Evolutionary conservation across 2,113 vertebrate species (phyloP), one percentile per base, ranked within the genome.

Genomic region (Pithys albifrons): DNA sequence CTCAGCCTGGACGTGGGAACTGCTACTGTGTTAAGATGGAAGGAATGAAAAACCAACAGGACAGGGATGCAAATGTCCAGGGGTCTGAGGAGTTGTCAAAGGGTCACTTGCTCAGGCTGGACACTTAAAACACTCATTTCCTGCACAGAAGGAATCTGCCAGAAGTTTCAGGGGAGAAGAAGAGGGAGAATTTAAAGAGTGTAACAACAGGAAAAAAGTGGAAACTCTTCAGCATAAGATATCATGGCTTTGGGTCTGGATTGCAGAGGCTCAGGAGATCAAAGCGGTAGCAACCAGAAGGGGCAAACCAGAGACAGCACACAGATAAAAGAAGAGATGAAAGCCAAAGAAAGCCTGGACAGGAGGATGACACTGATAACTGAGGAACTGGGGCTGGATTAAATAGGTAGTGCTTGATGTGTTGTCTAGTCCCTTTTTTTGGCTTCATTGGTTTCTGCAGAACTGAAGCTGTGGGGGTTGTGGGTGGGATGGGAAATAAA

Each of bases 311-410:
- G 95, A 97, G 82, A 80, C 71, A 92, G 59, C 31, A n/a, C 0
- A 0, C 58, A 95, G 95, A 97, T 97, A 96, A 97, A 93, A 91
- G 82, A 51, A 95, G 78, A 95, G 88, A 95, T 95, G 93, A 95
- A 96, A 95, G 91, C 55, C 73, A 87, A 81, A 51, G 88, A 59
- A 93, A 91, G 13, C 55, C 88, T 39, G 92, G 67, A 55, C 10
- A 66, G 59, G 37, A 79, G 33, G 41, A 75, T 91, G 84, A 82
- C 4, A 4, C 6, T 71, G 57, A 65, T 78, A 78, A 92, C 69
- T 62, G 62, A 94, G 84, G 76, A 94, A 88, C 51, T 29, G 33
- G 27, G 25, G 14, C 19, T 93, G 55, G 49, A 88, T 92, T 86
- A 87, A 77, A 43, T 7, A 28, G 19, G 69, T 49, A 58, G 37